Base-by-base conservation (phyloP, 2,113 vertebrate species). In the Alouatta palliata region DNA sequence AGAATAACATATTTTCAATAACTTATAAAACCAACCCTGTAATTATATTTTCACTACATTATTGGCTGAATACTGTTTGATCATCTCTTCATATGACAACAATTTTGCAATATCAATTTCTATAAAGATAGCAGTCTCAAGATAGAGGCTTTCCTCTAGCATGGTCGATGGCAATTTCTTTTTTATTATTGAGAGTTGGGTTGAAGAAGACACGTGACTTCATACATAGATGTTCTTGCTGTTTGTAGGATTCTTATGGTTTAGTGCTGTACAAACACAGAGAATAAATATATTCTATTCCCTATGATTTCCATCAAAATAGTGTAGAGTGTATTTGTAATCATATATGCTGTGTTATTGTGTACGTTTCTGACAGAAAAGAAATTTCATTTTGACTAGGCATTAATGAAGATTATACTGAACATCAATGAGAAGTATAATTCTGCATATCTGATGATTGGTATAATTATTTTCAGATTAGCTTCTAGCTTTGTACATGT, bases 381-480 rank as follows among this genome's bases (percentile, higher is more conserved):
- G 23, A 80, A 92, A 95, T 85, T 96, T 70, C 37, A 58, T 85
- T 87, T 93, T 54, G 40, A 86, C 37, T 82, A 82, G 73, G 30
- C 19, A 40, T 88, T 21, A 27, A 16, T 81, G 3, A 90, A 40
- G 85, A 92, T 35, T 27, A 75, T 3, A 27, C 12, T 52, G 17
- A 52, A 5, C 16, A 52, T 52, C 25, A 47, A 19, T 17, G 25
- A 76, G 43, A 47, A 76, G 93, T 71, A 77, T 3, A 93, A 27
- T 93, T 91, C 91, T 87, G 64, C 19, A 8, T 3, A 73, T n/a
- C 19, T 80, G 35, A 82, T 73, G 30, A 80, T 23, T 54, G 11
- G 35, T 70, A 87, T 35, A 83, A 81, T 91, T 86, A 87, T 83
- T 83, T 92, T 93, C 43, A 87, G 19, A 23, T 25, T 37, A 87